These are phyloP conservation scores for Hemibagrus guttatus DNA, from an alignment of 2,797 vertebrate species.

Conservation along the genomic window DNA sequence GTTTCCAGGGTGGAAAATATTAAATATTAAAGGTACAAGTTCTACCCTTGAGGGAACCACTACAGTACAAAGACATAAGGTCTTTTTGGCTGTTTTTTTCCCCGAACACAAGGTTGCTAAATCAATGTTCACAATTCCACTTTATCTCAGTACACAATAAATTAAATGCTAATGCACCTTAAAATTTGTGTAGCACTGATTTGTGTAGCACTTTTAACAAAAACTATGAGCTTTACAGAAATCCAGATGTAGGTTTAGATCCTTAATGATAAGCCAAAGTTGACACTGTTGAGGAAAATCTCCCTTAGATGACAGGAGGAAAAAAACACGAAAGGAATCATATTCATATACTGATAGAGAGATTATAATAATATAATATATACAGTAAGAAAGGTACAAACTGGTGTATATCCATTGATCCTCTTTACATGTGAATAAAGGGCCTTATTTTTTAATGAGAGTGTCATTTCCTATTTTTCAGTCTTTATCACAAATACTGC, in stretches of 20 bases:
- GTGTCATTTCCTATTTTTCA: not conserved
- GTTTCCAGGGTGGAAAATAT: not conserved
- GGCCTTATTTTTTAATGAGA: not conserved
- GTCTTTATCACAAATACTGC: not conserved
- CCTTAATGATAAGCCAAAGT: not conserved
- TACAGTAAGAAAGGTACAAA: not conserved
- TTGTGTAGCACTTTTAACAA: not conserved
- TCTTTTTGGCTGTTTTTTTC: not conserved
- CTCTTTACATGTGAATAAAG: not conserved
- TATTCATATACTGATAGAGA: not conserved
- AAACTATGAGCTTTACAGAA: not conserved
- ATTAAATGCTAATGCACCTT: not conserved
- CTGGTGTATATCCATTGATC: not conserved
- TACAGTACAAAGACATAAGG: not conserved
- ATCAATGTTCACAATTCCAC: not conserved
- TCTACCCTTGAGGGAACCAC: not conserved
- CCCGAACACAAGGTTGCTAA: not conserved
- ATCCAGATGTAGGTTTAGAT: not conserved
- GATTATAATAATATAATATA: not conserved
- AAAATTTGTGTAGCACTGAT: not conserved
- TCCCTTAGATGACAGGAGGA: not conserved
- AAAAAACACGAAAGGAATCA: not conserved
- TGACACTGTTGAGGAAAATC: not conserved
- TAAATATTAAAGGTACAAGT: not conserved
- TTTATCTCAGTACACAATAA: not conserved